A percentile compares a stretch with the other conserved stretches of the same genome.
Conservation (phyloP, 2,888 invertebrate species). For the Andrena praecox region DNA sequence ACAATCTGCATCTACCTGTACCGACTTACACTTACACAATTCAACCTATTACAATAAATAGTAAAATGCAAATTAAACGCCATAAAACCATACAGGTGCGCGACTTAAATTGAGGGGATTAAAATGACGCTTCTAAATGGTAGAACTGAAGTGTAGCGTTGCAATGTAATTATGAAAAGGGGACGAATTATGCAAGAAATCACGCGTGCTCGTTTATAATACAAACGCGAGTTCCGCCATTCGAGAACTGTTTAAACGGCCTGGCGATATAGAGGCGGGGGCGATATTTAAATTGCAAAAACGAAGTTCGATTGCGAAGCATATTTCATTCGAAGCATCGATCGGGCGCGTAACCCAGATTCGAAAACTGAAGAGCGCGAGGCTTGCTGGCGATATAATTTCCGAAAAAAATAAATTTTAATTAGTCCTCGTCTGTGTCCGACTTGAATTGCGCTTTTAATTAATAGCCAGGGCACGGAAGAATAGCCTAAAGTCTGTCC, state of each 20-base stretch:
- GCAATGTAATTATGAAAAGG: neutral
- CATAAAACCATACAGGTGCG: neutral
- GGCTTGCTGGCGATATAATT: conserved; percentile 27
- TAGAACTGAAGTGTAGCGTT: neutral
- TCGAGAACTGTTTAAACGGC: neutral
- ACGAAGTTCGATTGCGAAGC: conserved; percentile 16
- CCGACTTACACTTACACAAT: too few relatives aligned
- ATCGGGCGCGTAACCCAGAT: conserved; percentile 51
- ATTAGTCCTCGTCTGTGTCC: conserved; percentile 53
- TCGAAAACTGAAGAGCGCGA: conserved; percentile 19
- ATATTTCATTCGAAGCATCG: conserved; percentile 49
- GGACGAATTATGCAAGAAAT: neutral
- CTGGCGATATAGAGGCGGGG: neutral
- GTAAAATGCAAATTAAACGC: neutral
- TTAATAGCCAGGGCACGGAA: conserved; percentile 42
- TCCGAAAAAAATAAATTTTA: conserved; percentile 60
- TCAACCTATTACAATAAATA: too few relatives aligned
- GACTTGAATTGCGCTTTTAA: conserved; percentile 56
- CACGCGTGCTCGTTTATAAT: neutral
- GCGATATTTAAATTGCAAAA: conserved; percentile 4
- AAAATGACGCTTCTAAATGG: neutral
- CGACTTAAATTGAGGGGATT: neutral
- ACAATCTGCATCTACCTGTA: too few relatives aligned
- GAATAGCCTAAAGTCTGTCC: conserved; percentile 6
- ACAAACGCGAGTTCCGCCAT: neutral